Conservation (phyloP, 2,797 vertebrate species). For the Paramormyrops hopkinsi region DNA sequence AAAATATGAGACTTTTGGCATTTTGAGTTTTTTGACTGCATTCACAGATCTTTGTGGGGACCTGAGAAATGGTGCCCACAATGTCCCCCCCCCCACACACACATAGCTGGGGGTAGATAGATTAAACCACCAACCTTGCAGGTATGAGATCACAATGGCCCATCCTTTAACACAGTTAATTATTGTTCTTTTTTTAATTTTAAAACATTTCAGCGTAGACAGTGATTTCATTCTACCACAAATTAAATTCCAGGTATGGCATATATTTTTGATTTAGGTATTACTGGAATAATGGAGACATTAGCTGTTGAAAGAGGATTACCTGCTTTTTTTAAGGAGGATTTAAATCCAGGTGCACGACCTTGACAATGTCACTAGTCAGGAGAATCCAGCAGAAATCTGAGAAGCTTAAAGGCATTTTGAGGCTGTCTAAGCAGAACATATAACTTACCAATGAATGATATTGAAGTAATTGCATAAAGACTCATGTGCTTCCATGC, state of each 20-base stretch:
- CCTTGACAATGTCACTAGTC: constrained; percentile 32
- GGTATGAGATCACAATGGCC: neutral
- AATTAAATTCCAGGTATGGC: constrained; percentile 38
- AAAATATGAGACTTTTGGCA: neutral
- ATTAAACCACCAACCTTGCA: neutral
- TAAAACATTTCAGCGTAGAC: constrained; percentile 22
- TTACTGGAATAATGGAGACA: constrained; percentile 41
- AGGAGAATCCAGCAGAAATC: neutral
- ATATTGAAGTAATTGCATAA: constrained; percentile 12
- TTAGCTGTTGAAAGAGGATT: constrained; percentile 42
- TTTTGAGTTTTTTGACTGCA: neutral
- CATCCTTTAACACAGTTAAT: neutral
- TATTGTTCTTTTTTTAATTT: constrained; percentile 23
- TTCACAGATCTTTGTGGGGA: neutral
- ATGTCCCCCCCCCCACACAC: neutral
- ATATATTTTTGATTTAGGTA: constrained; percentile 30
- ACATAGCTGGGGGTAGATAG: neutral
- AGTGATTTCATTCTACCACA: constrained; percentile 27
- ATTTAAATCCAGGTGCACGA: constrained; percentile 26
- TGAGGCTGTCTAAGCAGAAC: neutral
- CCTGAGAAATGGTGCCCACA: neutral
- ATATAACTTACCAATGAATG: neutral
- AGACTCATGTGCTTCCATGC: neutral
- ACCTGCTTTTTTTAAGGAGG: constrained; percentile 20
- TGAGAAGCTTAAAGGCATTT: neutral